Evolutionary conservation across 2,888 invertebrate genomes (phyloP).

Genomic region (Embidobia sp.): DNA sequence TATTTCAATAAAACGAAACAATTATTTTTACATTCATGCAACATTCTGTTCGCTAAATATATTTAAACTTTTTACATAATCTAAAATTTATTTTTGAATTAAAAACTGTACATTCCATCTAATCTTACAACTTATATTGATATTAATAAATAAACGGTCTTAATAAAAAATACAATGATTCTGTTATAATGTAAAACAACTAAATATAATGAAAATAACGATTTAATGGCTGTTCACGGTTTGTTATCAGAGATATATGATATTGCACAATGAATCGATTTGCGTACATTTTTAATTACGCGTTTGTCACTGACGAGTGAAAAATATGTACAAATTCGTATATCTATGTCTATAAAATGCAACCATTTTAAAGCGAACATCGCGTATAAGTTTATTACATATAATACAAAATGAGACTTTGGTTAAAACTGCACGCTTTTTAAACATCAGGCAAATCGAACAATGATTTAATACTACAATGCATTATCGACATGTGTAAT

Average conservation of each 20-base stretch:
- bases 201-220: constrained; percentile 2
- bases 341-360: constrained; percentile 36
- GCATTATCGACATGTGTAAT: constrained; percentile 19
- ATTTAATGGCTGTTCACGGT: constrained; percentile 6
- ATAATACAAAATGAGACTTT: constrained; percentile 54
- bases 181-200: background rate
- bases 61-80: background rate
- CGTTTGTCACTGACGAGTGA: constrained; percentile 34
- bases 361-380: constrained; percentile 12
- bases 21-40: too few species aligned
- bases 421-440: constrained; percentile 33
- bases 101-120: constrained; percentile 9
- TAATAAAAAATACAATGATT: background rate
- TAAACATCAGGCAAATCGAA: constrained; percentile 30
- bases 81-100: background rate
- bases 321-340: constrained; percentile 55
- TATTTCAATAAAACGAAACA: constrained; percentile 18
- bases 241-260: background rate
- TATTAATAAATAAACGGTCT: background rate
- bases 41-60: background rate
- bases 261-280: background rate
- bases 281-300: constrained; percentile 4
- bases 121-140: background rate
- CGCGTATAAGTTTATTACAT: constrained; percentile 35
- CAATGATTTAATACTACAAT: constrained; percentile 18